phyloP scores from a whole-genome alignment of 2,888 invertebrate genomes.

The Bedellia somnulentella region DNA sequence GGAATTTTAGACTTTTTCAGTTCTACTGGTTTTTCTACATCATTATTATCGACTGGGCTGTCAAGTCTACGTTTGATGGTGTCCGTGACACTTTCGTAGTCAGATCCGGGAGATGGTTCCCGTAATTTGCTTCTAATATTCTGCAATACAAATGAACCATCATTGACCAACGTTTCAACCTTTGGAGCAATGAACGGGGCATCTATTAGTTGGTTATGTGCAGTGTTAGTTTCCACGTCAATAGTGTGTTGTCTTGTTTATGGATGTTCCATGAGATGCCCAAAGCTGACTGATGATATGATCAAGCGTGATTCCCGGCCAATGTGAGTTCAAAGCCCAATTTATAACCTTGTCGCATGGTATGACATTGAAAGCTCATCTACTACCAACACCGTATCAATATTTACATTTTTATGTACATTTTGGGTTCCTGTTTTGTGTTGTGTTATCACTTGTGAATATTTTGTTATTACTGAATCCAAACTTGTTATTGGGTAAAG shows the following conservation, averaged over 20 bases:
- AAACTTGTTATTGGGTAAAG: too few relatives aligned
- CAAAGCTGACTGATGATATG: neutral
- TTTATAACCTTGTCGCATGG: constrained; percentile 17
- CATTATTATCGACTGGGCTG: constrained; percentile 41
- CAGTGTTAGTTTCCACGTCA: constrained; percentile 12
- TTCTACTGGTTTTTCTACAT: constrained; percentile 27
- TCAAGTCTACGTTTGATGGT: constrained; percentile 65
- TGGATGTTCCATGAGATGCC: constrained; percentile 9
- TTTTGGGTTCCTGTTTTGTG: neutral
- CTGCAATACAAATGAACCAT: constrained; percentile 32
- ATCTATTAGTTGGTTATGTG: constrained; percentile 9
- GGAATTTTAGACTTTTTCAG: constrained; percentile 48
- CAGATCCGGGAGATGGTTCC: constrained; percentile 16
- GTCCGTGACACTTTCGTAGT: constrained; percentile 65
- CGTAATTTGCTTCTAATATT: constrained; percentile 16
- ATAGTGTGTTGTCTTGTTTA: constrained; percentile 19
- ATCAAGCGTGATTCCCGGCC: constrained; percentile 22
- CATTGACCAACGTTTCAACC: too few relatives aligned
- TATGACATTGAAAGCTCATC: constrained; percentile 21
- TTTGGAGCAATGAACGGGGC: too few relatives aligned
- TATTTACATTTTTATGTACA: constrained; percentile 13
- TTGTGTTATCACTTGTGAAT: neutral
- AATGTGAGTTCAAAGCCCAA: constrained; percentile 19
- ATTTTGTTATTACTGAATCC: neutral
- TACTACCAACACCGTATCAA: constrained; percentile 21